Base-by-base conservation (phyloP, 23 tunicate species). In the Aplidium turbinatum region DNA sequence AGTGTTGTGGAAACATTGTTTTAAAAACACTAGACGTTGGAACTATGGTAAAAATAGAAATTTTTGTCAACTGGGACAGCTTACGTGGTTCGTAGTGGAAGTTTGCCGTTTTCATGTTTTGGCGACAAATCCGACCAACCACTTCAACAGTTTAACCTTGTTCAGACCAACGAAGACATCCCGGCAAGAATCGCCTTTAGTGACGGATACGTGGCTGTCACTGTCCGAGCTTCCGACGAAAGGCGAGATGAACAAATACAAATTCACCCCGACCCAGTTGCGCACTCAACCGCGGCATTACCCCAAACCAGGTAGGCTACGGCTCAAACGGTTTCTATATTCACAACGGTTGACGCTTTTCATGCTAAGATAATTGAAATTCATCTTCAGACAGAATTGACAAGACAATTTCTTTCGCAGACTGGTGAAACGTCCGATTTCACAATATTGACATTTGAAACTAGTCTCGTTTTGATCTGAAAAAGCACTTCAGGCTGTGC, bases 131-230 rank as follows among this genome's bases (percentile, higher is more conserved):
- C n/a, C n/a, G n/a, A n/a, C n/a, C n/a, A n/a, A n/a, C n/a, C n/a
- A n/a, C n/a, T n/a, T n/a, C n/a, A n/a, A n/a, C n/a, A n/a, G n/a
- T n/a, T n/a, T n/a, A n/a, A n/a, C 29, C 2, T 38, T 26, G 23
- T 62, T 30, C 39, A 87, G 94, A 47, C 94, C 94, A 58, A 80
- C 78, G 4, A 79, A 74, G 56, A 58, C 85, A 1, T 73, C 72
- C 32, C 86, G 94, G 13, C 81, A 81, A 39, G 86, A 87, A 39
- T 87, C 94, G 29, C 85, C 94, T 20, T 31, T 79, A n/a, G 70
- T 80, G 36, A 52, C 70, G 24, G 94, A 87, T 36, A 72, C 73
- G 3, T 73, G 87, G 80, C 65, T 72, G n/a, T 33, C 84, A 74
- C 65, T 72, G n/a, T 33, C 84, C 0, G 81, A 84, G 23, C 55